These are phyloP conservation scores for Lasius fuliginosus DNA, from an alignment of 2,888 invertebrate species.

Conservation along the genomic window DNA sequence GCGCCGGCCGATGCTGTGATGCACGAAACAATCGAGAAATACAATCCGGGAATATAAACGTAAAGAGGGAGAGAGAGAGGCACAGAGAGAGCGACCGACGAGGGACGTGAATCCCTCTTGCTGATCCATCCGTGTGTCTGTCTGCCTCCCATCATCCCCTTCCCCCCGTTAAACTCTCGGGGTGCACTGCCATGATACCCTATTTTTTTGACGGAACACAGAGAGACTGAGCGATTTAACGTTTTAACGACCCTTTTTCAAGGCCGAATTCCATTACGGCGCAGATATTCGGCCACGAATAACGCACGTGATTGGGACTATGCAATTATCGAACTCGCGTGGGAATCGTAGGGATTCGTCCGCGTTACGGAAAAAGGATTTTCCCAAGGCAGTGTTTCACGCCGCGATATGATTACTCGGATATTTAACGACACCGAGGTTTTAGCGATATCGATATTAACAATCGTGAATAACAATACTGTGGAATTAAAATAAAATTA, in stretches of 20 bases:
- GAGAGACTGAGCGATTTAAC: conserved; percentile 29
- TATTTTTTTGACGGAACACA: conserved; percentile 20
- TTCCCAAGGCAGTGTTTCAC: neutral
- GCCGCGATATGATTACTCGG: neutral
- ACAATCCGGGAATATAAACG: conserved; percentile 49
- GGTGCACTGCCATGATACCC: conserved; percentile 5
- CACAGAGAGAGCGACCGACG: neutral
- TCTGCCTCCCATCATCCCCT: neutral
- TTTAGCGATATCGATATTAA: neutral
- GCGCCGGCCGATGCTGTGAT: conserved; percentile 57
- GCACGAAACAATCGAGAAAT: conserved; percentile 62
- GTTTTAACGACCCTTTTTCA: conserved; percentile 50
- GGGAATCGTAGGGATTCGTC: neutral
- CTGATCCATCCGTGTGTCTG: conserved; percentile 17
- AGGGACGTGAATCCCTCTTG: conserved; percentile 27
- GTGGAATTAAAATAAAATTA: neutral
- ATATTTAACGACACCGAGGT: neutral
- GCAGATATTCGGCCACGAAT: conserved; percentile 1
- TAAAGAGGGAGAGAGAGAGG: neutral
- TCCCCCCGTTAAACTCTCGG: neutral
- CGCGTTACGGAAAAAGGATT: neutral
- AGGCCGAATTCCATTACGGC: conserved; percentile 15
- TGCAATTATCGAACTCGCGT: conserved; percentile 15
- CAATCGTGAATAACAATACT: neutral
- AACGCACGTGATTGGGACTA: conserved; percentile 20